A percentile compares a stretch with the other conserved stretches of the same genome.
These are phyloP conservation scores for Hydroisotoma schaefferi DNA, from an alignment of 2,888 invertebrate species.

Conservation along the genomic window DNA sequence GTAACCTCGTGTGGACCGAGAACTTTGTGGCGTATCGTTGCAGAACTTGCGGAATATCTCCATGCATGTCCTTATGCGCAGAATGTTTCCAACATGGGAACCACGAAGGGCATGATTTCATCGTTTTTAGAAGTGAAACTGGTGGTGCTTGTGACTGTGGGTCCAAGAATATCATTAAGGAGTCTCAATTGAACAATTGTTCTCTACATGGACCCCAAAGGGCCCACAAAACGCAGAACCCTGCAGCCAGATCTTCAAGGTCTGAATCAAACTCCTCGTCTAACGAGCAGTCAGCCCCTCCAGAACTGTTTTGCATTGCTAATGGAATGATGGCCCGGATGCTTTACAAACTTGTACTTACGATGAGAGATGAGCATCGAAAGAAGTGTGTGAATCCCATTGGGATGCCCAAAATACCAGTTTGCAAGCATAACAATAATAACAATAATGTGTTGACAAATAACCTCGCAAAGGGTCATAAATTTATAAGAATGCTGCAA, in stretches of 20 bases:
- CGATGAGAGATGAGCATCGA: slow-evolving; percentile 52
- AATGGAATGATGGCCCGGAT: slow-evolving; percentile 55
- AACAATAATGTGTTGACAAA: neutral
- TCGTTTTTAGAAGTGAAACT: slow-evolving; percentile 59
- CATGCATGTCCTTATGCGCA: slow-evolving; percentile 59
- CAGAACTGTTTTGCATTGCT: slow-evolving; percentile 54
- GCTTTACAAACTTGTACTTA: slow-evolving; percentile 53
- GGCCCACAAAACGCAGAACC: neutral
- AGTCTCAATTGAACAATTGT: slow-evolving; percentile 54
- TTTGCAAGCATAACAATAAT: slow-evolving; percentile 8
- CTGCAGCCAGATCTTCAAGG: neutral
- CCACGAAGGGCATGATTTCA: slow-evolving; percentile 59
- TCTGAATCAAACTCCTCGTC: slow-evolving; percentile 14
- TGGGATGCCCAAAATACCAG: neutral
- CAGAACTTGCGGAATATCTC: slow-evolving; percentile 55
- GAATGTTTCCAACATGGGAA: slow-evolving; percentile 58
- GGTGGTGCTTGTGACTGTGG: slow-evolving; percentile 61
- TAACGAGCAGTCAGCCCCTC: slow-evolving; percentile 50
- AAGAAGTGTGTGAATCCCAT: neutral
- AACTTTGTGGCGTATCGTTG: slow-evolving; percentile 62
- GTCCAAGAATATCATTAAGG: slow-evolving; percentile 56
- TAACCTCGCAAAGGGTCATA: slow-evolving; percentile 51
- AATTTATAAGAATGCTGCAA: slow-evolving; percentile 54
- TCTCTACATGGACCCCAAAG: slow-evolving; percentile 25
- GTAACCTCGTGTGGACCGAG: slow-evolving; percentile 97